Conservation (phyloP, 2,113 vertebrate genomes). For the Heloderma charlesbogerti region DNA sequence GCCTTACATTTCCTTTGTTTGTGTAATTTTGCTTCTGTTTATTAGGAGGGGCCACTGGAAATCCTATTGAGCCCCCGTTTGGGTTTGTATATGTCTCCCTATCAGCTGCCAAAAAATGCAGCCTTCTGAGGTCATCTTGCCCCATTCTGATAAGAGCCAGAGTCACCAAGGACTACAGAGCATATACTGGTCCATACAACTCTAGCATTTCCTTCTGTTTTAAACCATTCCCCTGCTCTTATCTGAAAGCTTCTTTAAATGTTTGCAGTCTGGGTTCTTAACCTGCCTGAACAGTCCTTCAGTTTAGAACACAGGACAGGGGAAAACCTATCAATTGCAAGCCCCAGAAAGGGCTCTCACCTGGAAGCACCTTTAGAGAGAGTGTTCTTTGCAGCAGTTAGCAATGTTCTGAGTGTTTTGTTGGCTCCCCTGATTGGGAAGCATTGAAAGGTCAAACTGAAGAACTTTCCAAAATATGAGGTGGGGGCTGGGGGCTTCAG, state of each 20-base stretch:
- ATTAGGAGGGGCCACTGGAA: too few species aligned
- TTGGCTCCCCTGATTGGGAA: neutral
- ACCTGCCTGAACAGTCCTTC: neutral
- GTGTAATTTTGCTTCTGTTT: neutral
- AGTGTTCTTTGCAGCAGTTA: too few species aligned
- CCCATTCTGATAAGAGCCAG: neutral
- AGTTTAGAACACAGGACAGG: neutral
- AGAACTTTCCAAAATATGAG: too few species aligned
- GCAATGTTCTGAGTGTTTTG: neutral
- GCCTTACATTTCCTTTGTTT: neutral
- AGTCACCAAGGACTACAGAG: too few species aligned
- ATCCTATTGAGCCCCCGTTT: neutral
- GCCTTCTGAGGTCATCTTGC: neutral
- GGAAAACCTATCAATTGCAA: too few species aligned
- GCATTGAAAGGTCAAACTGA: neutral
- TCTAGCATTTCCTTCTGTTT: neutral
- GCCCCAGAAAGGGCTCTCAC: neutral
- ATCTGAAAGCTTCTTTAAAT: too few species aligned
- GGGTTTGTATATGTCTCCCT: neutral
- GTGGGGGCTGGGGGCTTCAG: neutral
- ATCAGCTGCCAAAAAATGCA: neutral
- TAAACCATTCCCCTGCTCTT: neutral
- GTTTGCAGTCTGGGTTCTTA: neutral
- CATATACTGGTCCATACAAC: too few species aligned
- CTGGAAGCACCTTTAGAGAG: too few species aligned